Evolutionary conservation across 2,113 vertebrate species (phyloP).

Genomic region (Apistogramma diplotaenia): DNA sequence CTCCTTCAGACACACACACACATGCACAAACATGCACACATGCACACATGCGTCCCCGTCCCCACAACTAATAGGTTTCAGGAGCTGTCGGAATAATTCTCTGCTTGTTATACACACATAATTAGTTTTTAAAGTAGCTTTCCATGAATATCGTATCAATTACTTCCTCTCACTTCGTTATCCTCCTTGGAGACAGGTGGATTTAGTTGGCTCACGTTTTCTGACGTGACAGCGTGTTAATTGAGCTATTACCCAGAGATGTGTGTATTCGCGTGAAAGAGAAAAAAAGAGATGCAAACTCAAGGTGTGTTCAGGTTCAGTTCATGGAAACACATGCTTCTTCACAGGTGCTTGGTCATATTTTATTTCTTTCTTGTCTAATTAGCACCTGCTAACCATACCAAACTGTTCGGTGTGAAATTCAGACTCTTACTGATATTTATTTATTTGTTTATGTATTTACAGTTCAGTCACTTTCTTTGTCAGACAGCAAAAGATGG

Average conservation of each 20-base stretch:
- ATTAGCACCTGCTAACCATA: conserved; percentile 22
- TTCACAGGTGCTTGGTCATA: conserved; percentile 27
- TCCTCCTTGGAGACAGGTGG: conserved; percentile 53
- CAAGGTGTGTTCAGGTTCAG: not conserved
- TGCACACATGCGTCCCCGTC: not conserved
- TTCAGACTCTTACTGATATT: not conserved
- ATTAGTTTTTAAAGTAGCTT: conserved; percentile 69
- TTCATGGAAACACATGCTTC: not conserved
- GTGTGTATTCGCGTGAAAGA: not conserved
- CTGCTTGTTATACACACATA: conserved; percentile 65
- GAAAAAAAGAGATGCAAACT: conserved; percentile 3
- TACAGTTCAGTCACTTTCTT: not conserved
- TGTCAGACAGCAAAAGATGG: not conserved
- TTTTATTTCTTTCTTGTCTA: not conserved
- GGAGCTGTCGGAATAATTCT: conserved; percentile 57
- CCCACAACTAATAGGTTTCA: conserved; percentile 44
- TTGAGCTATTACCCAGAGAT: conserved; percentile 68
- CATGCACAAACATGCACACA: too few relatives aligned
- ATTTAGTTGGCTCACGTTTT: conserved; percentile 45
- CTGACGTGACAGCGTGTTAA: conserved; percentile 68
- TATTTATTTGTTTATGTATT: not conserved
- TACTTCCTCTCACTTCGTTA: conserved; percentile 41
- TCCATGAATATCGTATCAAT: conserved; percentile 61
- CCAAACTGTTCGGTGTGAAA: not conserved
- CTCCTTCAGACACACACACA: not conserved